A percentile compares a stretch with the other conserved stretches of the same genome.
Evolutionary conservation across 2,797 vertebrate species (phyloP).

Genomic region (Mormyrops boulengeri): DNA sequence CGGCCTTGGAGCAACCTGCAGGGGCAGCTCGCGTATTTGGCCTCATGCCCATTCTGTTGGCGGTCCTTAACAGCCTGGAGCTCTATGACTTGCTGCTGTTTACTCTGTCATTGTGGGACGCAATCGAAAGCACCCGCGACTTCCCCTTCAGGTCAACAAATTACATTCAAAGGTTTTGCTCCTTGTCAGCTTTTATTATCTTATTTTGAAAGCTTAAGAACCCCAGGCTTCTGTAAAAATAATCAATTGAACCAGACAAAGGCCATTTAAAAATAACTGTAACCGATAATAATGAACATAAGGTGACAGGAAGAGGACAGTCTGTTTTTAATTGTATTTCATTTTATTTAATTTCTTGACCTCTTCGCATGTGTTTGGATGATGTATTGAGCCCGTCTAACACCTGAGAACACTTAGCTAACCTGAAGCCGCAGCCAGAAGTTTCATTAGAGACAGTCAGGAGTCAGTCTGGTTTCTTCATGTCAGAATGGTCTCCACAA

Average conservation of each 20-base stretch:
- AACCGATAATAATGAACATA: background rate
- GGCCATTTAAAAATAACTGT: background rate
- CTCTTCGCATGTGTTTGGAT: background rate
- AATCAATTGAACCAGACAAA: background rate
- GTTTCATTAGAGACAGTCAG: background rate
- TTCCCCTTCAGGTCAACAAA: background rate
- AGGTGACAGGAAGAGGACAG: background rate
- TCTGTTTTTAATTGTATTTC: background rate
- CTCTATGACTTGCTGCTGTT: constrained; percentile 8
- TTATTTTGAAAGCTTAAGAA: background rate
- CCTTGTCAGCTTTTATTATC: background rate
- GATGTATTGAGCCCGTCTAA: background rate
- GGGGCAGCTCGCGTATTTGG: background rate
- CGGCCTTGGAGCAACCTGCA: background rate
- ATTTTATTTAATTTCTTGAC: background rate
- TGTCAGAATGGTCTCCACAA: background rate
- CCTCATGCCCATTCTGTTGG: background rate
- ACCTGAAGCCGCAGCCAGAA: background rate
- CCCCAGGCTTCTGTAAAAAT: background rate
- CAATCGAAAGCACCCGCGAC: background rate
- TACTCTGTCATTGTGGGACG: background rate
- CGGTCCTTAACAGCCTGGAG: background rate
- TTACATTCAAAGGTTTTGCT: background rate
- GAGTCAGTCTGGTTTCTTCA: background rate
- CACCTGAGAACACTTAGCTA: background rate